Percentiles rank a stretch among this genome's conserved stretches.
Evolutionary conservation across 1,140 invertebrate genomes (phyloP).

Genomic region (Argopecten irradians): DNA sequence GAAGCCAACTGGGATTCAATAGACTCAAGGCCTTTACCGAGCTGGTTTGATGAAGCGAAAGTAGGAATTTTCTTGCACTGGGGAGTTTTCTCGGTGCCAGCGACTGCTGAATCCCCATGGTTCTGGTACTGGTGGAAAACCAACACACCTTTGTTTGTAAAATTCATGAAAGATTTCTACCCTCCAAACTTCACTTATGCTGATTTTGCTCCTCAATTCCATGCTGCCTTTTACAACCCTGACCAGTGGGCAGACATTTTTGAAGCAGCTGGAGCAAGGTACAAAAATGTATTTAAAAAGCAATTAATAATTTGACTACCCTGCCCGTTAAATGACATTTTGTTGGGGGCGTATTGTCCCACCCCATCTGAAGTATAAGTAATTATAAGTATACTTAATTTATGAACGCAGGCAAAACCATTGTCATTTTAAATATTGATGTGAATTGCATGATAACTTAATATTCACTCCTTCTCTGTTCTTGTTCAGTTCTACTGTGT

Average conservation of each 20-base stretch:
- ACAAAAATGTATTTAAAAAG: constrained; percentile 26
- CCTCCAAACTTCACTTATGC: constrained; percentile 68
- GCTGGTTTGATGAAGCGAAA: constrained; percentile 77
- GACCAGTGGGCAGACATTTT: constrained; percentile 61
- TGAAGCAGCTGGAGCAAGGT: constrained; percentile 62
- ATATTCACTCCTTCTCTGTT: too few relatives aligned
- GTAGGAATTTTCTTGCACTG: constrained; percentile 72
- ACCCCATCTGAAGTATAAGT: too few relatives aligned
- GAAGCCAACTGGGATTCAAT: constrained; percentile 74
- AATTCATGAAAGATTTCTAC: constrained; percentile 72
- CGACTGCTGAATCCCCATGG: constrained; percentile 58
- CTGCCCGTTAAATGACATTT: too few relatives aligned
- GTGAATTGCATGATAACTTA: too few relatives aligned
- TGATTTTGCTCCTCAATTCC: constrained; percentile 66
- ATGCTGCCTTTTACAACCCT: constrained; percentile 63
- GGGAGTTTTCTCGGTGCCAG: constrained; percentile 71
- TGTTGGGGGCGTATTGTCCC: too few relatives aligned
- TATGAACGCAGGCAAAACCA: too few relatives aligned
- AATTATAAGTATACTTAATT: too few relatives aligned
- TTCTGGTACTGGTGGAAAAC: constrained; percentile 71
- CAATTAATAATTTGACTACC: too few relatives aligned
- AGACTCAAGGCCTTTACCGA: constrained; percentile 74
- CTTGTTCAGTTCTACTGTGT: too few relatives aligned
- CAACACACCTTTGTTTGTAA: constrained; percentile 36
- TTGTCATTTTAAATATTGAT: too few relatives aligned